Conservation (phyloP, 1,140 invertebrate genomes). For the Solen grandis region DNA sequence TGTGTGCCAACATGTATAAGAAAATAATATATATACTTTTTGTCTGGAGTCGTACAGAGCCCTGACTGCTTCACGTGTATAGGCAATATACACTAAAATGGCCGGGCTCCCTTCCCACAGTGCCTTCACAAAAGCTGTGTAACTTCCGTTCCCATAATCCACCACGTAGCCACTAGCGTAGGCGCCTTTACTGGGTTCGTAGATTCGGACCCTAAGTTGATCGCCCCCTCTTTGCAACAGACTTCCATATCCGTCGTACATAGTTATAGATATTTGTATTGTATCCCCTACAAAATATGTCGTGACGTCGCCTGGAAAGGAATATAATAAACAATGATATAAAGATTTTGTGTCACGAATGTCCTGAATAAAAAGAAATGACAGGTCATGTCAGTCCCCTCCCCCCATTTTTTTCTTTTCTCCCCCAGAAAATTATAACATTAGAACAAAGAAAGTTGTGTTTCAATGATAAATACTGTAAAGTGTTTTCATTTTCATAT, state of each 20-base stretch:
- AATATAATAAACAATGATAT: too few relatives aligned
- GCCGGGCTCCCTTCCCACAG: neutral
- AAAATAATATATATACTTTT: neutral
- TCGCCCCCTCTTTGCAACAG: neutral
- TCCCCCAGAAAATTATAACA: too few relatives aligned
- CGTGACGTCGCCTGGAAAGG: too few relatives aligned
- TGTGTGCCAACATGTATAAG: neutral
- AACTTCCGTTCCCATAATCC: neutral
- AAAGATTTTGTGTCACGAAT: too few relatives aligned
- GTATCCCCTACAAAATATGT: neutral
- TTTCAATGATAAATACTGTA: too few relatives aligned
- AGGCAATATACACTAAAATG: neutral
- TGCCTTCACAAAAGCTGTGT: neutral
- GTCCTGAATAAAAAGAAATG: too few relatives aligned
- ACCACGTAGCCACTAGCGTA: neutral
- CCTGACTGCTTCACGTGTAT: neutral
- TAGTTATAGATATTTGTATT: neutral
- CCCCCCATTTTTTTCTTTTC: too few relatives aligned
- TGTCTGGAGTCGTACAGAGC: neutral
- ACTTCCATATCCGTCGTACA: neutral
- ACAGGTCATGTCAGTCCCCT: too few relatives aligned
- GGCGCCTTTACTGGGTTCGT: neutral
- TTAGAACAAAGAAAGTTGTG: too few relatives aligned
- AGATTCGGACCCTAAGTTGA: neutral
- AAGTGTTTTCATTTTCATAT: too few relatives aligned